Base-by-base conservation (phyloP, 2,113 vertebrate species). In the Labeo rohita region DNA sequence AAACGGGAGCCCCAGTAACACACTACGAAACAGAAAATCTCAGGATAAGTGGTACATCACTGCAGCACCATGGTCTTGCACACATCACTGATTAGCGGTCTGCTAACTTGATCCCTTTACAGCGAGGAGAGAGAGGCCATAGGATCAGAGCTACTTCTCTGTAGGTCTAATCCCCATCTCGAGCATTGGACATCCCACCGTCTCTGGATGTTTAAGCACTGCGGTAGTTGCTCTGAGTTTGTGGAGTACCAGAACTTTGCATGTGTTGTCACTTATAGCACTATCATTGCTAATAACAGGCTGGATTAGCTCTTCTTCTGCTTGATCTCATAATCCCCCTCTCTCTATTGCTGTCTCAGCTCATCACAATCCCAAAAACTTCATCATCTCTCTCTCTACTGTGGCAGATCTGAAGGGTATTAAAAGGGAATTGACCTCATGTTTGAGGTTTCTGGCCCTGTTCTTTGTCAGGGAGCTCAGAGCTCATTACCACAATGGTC, bases 261-360 rank as follows among this genome's bases (percentile, higher is more conserved):
- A 93, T 93, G 92, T 94, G 92, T 93, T 94, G 93, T 94, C 93
- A 93, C 93, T 94, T 94, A 93, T 91, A 93, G 90, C 73, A 43
- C 92, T 91, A 94, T 94, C 94, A 93, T 93, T 91, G 91, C 88
- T 94, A 94, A 95, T 94, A 93, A 94, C 91, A 84, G 91, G 87
- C 90, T 87, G 93, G 95, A 95, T 95, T 95, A 95, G 92, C 91
- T 54, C 89, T 86, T 87, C 91, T 90, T 91, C 89, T 92, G 93
- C 93, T 92, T 94, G 91, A 95, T 94, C 94, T 92, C 89, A 90
- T 95, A 95, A 95, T 94, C 95, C 93, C 65, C 47, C 65, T 70
- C 65, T 83, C 86, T 65, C 78, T 54, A 83, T 72, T 39, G 65
- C 47, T 83, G 63, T 83, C 63, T 83, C 80, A 82, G 88, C 92